Percentiles rank a stretch among this genome's conserved stretches.
These are phyloP conservation scores for Brachylomia viminalis DNA, from an alignment of 2,888 invertebrate genomes.

Conservation along the genomic window DNA sequence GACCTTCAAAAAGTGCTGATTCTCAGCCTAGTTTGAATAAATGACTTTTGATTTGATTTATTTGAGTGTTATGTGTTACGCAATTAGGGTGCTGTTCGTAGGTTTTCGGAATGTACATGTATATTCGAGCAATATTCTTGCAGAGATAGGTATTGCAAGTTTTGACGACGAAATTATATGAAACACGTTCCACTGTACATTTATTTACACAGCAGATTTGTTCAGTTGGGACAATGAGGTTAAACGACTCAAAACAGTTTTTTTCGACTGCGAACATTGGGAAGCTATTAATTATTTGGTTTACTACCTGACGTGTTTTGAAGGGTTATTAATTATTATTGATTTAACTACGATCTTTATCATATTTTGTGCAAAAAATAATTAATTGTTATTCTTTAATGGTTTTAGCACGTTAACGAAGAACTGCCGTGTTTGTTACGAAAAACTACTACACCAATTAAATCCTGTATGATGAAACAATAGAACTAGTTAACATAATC, in stretches of 20 bases:
- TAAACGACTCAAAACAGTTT: constrained; percentile 15
- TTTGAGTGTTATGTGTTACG: too few species aligned
- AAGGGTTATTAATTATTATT: constrained; percentile 15
- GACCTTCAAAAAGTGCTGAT: too few species aligned
- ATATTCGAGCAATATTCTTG: background rate
- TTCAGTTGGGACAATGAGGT: constrained; percentile 30
- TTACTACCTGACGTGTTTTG: constrained; percentile 17
- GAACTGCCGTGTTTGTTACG: background rate
- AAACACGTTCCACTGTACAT: constrained; percentile 11
- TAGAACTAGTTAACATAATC: constrained; percentile 38
- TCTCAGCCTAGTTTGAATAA: too few species aligned
- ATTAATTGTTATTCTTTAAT: background rate
- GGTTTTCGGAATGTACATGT: background rate
- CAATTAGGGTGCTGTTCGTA: too few species aligned
- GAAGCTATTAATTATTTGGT: constrained; percentile 11
- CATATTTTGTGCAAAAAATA: constrained; percentile 11
- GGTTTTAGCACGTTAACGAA: constrained; percentile 9
- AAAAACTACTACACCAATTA: constrained; percentile 26
- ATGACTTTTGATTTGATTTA: too few species aligned
- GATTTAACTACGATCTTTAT: constrained; percentile 3
- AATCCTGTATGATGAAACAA: constrained; percentile 36
- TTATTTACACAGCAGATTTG: constrained; percentile 37
- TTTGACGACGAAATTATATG: constrained; percentile 6
- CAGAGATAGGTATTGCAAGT: constrained; percentile 7
- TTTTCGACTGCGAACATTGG: background rate